A percentile compares a stretch with the other conserved stretches of the same genome.
phyloP scores from a whole-genome alignment of 1,140 invertebrate species.

The Coelopa frigida region DNA sequence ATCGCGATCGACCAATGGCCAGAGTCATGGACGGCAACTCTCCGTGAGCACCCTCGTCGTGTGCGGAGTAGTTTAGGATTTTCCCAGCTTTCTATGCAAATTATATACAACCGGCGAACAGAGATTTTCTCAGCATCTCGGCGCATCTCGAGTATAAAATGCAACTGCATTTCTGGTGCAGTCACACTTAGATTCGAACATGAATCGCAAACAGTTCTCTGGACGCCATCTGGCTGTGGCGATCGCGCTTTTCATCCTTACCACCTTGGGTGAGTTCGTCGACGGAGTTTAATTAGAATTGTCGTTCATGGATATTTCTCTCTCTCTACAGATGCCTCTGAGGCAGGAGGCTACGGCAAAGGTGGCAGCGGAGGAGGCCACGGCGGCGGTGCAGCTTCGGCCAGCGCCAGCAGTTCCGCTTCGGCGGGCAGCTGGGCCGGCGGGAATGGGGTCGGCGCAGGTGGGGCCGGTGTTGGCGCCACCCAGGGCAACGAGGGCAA shows the following conservation, averaged over 20 bases:
- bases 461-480: not conserved
- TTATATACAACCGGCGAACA: too few species aligned
- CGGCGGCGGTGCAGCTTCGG: conserved; percentile 7
- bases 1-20: not conserved
- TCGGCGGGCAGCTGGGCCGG: conserved; percentile 1
- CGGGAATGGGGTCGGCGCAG: not conserved
- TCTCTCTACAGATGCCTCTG: too few species aligned
- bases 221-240: too few species aligned
- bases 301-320: too few species aligned
- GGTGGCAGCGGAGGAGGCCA: conserved; percentile 1
- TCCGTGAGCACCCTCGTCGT: not conserved
- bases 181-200: too few species aligned
- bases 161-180: too few species aligned
- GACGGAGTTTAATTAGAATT: too few species aligned
- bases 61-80: not conserved
- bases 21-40: not conserved
- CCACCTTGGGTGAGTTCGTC: too few species aligned
- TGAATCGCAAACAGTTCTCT: too few species aligned
- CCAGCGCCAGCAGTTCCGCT: conserved; percentile 7
- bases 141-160: too few species aligned
- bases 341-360: conserved; percentile 9
- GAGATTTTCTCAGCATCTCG: too few species aligned
- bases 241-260: too few species aligned
- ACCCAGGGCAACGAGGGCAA: not conserved
- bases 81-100: conserved; percentile 7